A percentile compares a stretch with the other conserved stretches of the same genome.
phyloP scores from a whole-genome alignment of 30 jellyfish, hydroid and myxozoan genomes.

The Cassiopea andromeda region DNA sequence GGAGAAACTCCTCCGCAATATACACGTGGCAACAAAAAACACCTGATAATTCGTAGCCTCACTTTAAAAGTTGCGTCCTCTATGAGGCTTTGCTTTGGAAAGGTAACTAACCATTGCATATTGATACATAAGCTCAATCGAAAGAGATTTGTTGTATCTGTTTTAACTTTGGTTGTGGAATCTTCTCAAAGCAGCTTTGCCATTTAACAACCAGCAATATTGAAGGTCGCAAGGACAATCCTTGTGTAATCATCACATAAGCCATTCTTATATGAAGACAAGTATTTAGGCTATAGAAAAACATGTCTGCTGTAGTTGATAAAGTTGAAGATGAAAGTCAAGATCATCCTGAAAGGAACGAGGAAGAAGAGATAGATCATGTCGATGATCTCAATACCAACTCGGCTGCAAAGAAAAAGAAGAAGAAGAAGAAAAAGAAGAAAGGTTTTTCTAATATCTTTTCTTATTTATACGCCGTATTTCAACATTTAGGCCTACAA shows the following conservation, averaged over 20 bases:
- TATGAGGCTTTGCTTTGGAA: too few relatives aligned
- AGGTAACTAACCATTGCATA: too few relatives aligned
- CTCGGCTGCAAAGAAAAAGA: constrained; percentile 38
- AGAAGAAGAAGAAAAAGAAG: constrained; percentile 59
- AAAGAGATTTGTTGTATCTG: too few relatives aligned
- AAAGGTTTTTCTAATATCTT: not conserved
- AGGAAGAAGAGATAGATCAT: constrained; percentile 36
- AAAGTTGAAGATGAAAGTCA: not conserved
- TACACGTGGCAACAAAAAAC: not conserved
- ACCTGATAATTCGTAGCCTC: too few relatives aligned
- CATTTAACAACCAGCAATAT: too few relatives aligned
- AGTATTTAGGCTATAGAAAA: not conserved
- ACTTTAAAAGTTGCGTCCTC: too few relatives aligned
- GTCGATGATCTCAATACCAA: not conserved
- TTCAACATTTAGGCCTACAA: not conserved
- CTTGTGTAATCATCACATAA: too few relatives aligned
- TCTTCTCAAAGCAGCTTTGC: too few relatives aligned
- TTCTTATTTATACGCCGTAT: not conserved
- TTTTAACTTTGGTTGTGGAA: too few relatives aligned
- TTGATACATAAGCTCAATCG: too few relatives aligned
- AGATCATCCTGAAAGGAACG: not conserved
- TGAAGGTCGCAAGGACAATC: too few relatives aligned
- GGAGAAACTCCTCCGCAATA: constrained; percentile 5
- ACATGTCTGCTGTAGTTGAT: constrained; percentile 52
- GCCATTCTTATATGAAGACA: too few relatives aligned